Evolutionary conservation across 2,113 vertebrate genomes (phyloP).

Genomic region (Xyrauchen texanus): DNA sequence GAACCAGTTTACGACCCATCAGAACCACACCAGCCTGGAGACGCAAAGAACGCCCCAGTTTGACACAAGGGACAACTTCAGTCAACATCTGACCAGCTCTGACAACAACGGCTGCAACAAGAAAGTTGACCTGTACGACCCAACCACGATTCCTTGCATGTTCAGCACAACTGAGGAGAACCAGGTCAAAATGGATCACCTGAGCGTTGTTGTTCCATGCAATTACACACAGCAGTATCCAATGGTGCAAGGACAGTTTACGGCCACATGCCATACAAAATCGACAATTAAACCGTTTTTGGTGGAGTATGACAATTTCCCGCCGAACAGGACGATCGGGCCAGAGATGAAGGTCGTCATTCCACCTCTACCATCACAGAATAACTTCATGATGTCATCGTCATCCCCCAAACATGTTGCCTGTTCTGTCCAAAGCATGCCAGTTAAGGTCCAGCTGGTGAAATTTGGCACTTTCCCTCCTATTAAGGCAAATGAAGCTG

Average conservation of each 20-base stretch:
- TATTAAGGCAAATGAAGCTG: conserved; percentile 63
- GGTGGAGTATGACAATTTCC: conserved; percentile 77
- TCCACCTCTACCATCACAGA: conserved; percentile 71
- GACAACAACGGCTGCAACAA: conserved; percentile 41
- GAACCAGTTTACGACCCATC: conserved; percentile 56
- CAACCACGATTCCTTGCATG: conserved; percentile 52
- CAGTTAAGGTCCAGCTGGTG: conserved; percentile 26
- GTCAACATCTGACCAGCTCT: conserved; percentile 44
- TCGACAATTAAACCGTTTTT: conserved; percentile 55
- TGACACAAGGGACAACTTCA: conserved; percentile 54
- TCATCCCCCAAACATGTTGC: conserved; percentile 58
- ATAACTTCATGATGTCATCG: conserved; percentile 61
- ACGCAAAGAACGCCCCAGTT: conserved; percentile 55
- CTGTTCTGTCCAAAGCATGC: conserved; percentile 57
- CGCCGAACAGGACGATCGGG: conserved; percentile 79
- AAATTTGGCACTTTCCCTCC: conserved; percentile 71
- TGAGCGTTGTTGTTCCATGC: conserved; percentile 50
- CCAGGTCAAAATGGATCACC: conserved; percentile 50
- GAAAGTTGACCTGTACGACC: conserved; percentile 54
- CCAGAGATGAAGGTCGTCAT: conserved; percentile 75
- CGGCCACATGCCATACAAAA: conserved; percentile 9
- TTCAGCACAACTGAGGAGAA: conserved; percentile 56
- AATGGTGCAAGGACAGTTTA: conserved; percentile 44
- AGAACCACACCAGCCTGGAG: conserved; percentile 54
- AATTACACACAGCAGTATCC: conserved; percentile 59